These are phyloP conservation scores for Hypena proboscidalis DNA, from an alignment of 2,888 invertebrate species.

Conservation along the genomic window DNA sequence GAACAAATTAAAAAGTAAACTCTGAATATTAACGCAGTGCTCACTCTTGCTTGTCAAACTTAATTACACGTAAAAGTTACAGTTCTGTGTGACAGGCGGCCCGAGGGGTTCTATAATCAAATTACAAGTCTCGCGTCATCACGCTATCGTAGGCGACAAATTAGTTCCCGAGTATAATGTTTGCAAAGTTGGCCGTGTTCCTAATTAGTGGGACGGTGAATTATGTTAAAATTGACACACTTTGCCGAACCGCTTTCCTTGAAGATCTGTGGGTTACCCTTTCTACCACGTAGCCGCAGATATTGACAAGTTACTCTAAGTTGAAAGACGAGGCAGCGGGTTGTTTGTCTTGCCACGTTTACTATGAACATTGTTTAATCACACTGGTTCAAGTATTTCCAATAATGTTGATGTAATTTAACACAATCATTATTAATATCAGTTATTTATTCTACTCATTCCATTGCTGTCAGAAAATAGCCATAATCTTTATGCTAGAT, in stretches of 20 bases:
- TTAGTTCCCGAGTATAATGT: conserved; percentile 52
- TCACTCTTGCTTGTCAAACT: conserved; percentile 26
- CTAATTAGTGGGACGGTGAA: conserved; percentile 49
- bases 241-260: conserved; percentile 26
- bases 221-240: conserved; percentile 52
- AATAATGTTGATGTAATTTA: no score
- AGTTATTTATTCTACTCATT: no score
- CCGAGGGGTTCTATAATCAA: conserved; percentile 42
- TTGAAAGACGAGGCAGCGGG: no score
- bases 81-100: conserved; percentile 29
- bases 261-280: background rate
- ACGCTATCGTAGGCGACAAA: conserved; percentile 44
- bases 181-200: conserved; percentile 51
- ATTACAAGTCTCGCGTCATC: conserved; percentile 42
- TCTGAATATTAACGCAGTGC: conserved; percentile 21
- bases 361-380: no score
- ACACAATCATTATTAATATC: no score
- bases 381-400: no score
- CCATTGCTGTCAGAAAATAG: no score
- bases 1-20: conserved; percentile 10
- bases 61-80: conserved; percentile 36
- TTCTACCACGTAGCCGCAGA: no score
- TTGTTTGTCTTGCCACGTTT: no score
- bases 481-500: no score
- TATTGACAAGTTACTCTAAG: no score